A percentile compares a stretch with the other conserved stretches of the same genome.
Conservation (phyloP, 2,888 invertebrate genomes). For the Thereva unica region DNA sequence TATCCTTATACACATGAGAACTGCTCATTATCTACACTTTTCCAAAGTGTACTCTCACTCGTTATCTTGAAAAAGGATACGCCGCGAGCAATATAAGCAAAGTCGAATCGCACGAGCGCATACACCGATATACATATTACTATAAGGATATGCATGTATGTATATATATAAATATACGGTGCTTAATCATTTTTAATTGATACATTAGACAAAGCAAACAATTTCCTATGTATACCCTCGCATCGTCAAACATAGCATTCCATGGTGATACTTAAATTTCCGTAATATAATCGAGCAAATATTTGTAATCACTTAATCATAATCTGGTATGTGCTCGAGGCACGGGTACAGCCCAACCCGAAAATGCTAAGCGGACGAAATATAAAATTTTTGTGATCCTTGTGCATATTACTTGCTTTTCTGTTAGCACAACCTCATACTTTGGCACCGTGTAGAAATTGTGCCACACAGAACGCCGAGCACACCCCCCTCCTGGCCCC, state of each 20-base stretch:
- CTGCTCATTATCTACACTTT: no score
- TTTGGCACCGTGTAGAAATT: not conserved
- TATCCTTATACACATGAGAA: no score
- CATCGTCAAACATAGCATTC: conserved; percentile 12
- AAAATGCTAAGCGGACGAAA: conserved; percentile 13
- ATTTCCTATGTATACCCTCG: conserved; percentile 36
- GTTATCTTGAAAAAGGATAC: no score
- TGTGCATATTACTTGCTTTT: not conserved
- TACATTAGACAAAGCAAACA: conserved; percentile 54
- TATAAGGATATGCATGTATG: no score
- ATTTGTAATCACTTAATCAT: conserved; percentile 39
- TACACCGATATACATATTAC: no score
- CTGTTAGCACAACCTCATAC: not conserved
- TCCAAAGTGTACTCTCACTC: no score
- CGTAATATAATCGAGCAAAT: conserved; percentile 37
- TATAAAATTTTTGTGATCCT: conserved; percentile 3
- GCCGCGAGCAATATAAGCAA: no score
- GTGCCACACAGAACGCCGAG: not conserved
- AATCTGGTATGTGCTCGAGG: conserved; percentile 12
- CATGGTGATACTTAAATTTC: conserved; percentile 35
- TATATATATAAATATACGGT: no score
- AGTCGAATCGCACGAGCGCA: no score
- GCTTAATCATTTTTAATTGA: conserved; percentile 59
- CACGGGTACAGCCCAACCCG: conserved; percentile 6
- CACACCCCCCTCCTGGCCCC: no score